These are phyloP conservation scores for Cylloceria caligata DNA, from an alignment of 2,888 invertebrate genomes.

Conservation along the genomic window DNA sequence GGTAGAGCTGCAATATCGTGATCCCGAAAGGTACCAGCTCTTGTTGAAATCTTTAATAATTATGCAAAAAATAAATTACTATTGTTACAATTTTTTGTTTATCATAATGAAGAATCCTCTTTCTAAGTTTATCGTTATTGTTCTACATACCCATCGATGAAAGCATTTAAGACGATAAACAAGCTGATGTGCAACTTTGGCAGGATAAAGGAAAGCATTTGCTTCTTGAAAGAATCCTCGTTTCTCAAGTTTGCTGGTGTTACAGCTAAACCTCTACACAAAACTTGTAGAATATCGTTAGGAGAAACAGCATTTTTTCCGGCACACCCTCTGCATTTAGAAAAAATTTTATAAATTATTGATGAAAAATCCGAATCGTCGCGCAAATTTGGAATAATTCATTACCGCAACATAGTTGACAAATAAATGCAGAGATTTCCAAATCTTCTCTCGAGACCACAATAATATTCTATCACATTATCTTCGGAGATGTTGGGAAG, in stretches of 20 bases:
- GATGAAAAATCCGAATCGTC: not conserved
- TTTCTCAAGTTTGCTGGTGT: slow-evolving; percentile 76
- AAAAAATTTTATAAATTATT: not conserved
- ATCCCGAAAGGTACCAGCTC: slow-evolving; percentile 77
- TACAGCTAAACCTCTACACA: slow-evolving; percentile 78
- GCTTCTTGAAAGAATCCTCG: slow-evolving; percentile 72
- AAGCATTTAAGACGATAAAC: slow-evolving; percentile 75
- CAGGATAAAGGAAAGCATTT: slow-evolving; percentile 77
- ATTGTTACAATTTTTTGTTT: slow-evolving; percentile 8
- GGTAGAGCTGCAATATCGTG: slow-evolving; percentile 77
- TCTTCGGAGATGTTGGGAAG: slow-evolving; percentile 75
- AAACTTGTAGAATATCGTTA: slow-evolving; percentile 75
- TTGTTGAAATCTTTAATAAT: slow-evolving; percentile 75
- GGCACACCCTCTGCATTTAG: slow-evolving; percentile 73
- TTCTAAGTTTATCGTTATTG: not conserved
- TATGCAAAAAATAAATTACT: not conserved
- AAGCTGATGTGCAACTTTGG: slow-evolving; percentile 77
- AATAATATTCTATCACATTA: slow-evolving; percentile 77
- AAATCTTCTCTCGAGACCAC: slow-evolving; percentile 76
- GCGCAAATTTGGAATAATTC: not conserved
- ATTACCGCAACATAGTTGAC: slow-evolving; percentile 76
- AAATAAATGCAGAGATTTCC: slow-evolving; percentile 79
- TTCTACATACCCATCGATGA: slow-evolving; percentile 78
- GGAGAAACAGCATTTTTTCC: slow-evolving; percentile 77
- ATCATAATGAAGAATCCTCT: slow-evolving; percentile 35